Evolutionary conservation across 2,113 vertebrate species (phyloP), one percentile per base, ranked within the genome.

Genomic region (Seriola dumerili): DNA sequence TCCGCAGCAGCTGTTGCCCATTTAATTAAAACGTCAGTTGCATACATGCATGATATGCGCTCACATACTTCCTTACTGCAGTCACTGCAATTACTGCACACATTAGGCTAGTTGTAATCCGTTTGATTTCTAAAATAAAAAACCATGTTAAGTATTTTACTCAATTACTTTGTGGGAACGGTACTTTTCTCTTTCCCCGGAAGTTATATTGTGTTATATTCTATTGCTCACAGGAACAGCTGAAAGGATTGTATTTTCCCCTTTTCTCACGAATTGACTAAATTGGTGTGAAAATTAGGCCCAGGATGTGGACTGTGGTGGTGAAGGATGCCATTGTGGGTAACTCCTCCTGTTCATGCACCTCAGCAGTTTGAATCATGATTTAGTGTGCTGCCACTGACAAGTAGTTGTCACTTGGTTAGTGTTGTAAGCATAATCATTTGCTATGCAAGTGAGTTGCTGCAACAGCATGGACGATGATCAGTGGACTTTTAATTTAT

Each of bases 1-100:
- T n/a, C 12, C 44, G 8, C 4, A 52, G 17, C 50, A 59, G 67
- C 66, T 42, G 19, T n/a, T 68, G n/a, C 46, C 32, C 21, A 17
- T 52, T 65, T 52, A 58, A 70, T 84, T 79, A 9, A 73, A 67
- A 19, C 6, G 25, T 66, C 1, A 67, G 23, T 78, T 44, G 23
- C 12, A 48, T 38, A 34, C 19, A 72, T 40, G 23, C 14, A 25
- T 54, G 17, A 23, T 14, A 52, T 50, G 16, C 29, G 23, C 1
- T 57, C 38, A 62, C 3, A 46, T 19, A 38, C 59, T 70, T 69
- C 5, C 19, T 46, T 16, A 21, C 19, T 25, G 29, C 58, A 21
- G 50, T 55, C n/a, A 32, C 9, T 32, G 34, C 46, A 23, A 8
- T 63, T 25, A 38, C 4, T 11, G 46, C 38, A 13, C 40, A 71